Evolutionary conservation across 2,113 vertebrate species (phyloP).

Genomic region (Gasterosteus aculeatus): DNA sequence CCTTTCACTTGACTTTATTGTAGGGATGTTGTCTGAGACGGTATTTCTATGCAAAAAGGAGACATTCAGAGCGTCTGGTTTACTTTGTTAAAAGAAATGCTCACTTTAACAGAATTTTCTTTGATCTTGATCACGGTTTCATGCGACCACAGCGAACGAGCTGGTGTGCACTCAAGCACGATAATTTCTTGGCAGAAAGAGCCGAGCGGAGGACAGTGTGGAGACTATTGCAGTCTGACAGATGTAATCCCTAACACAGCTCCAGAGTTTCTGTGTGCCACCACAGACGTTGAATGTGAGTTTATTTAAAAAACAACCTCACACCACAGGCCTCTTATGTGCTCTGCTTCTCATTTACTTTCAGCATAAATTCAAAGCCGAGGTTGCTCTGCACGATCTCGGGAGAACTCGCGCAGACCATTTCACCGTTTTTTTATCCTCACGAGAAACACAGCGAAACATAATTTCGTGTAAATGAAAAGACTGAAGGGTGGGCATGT

Average conservation of each 20-base stretch:
- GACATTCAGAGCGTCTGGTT: constrained; percentile 20
- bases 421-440: constrained; percentile 20
- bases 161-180: constrained; percentile 41
- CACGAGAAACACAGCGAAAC: constrained; percentile 21
- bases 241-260: constrained; percentile 70
- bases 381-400: constrained; percentile 28
- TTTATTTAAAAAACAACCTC: constrained; percentile 75
- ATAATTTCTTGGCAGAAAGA: constrained; percentile 50
- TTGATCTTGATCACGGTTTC: constrained; percentile 61
- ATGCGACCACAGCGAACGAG: constrained; percentile 44
- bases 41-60: constrained; percentile 31
- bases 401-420: constrained; percentile 25
- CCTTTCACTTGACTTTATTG: constrained; percentile 11
- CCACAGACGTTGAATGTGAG: constrained; percentile 63
- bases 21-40: constrained; percentile 25
- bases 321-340: constrained; percentile 70
- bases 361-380: constrained; percentile 50
- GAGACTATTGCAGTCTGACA: constrained; percentile 64
- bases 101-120: constrained; percentile 51
- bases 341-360: constrained; percentile 63
- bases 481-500: constrained; percentile 17
- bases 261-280: constrained; percentile 68
- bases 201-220: constrained; percentile 30
- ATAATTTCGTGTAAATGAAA: constrained; percentile 10
- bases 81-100: constrained; percentile 52